A percentile compares a stretch with the other conserved stretches of the same genome.
phyloP scores from a whole-genome alignment of 2,797 vertebrate species.

The Neosalanx taihuensis region DNA sequence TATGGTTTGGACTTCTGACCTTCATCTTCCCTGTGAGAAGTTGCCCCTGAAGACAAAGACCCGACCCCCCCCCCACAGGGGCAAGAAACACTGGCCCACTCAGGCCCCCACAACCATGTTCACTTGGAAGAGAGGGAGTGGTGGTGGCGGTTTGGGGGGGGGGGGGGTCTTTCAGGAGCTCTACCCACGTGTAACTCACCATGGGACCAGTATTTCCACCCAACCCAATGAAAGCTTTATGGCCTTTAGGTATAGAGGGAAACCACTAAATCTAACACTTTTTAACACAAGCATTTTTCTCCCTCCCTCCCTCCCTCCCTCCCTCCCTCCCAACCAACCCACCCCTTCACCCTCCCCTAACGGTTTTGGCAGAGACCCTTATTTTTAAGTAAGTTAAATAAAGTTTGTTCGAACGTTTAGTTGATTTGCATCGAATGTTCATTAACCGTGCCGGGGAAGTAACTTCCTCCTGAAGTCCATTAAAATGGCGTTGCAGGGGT shows the following conservation, averaged over 20 bases:
- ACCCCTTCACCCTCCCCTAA: conserved; percentile 49
- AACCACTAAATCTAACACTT: conserved; percentile 91
- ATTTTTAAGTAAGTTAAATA: not conserved
- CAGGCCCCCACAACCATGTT: conserved; percentile 41
- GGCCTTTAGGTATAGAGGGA: conserved; percentile 92
- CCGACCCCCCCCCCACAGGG: conserved; percentile 63
- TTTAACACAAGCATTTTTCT: conserved; percentile 76
- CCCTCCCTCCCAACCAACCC: conserved; percentile 61
- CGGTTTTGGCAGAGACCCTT: conserved; percentile 37
- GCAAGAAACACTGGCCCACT: conserved; percentile 66
- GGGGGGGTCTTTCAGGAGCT: conserved; percentile 57
- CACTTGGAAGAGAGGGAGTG: conserved; percentile 36
- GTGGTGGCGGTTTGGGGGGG: conserved; percentile 66
- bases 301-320: conserved; percentile 8
- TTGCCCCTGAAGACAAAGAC: conserved; percentile 50
- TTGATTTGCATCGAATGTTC: conserved; percentile 86
- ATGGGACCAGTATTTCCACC: conserved; percentile 90
- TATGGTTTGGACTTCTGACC: conserved; percentile 68
- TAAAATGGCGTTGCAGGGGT: conserved; percentile 62
- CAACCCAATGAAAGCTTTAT: conserved; percentile 93
- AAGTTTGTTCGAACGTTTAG: conserved; percentile 48
- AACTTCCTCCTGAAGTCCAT: conserved; percentile 86
- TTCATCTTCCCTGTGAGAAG: conserved; percentile 54
- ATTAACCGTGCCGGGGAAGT: conserved; percentile 78
- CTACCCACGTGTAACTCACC: conserved; percentile 80